Conservation (phyloP, 2,113 vertebrate species). For the Natator depressus region DNA sequence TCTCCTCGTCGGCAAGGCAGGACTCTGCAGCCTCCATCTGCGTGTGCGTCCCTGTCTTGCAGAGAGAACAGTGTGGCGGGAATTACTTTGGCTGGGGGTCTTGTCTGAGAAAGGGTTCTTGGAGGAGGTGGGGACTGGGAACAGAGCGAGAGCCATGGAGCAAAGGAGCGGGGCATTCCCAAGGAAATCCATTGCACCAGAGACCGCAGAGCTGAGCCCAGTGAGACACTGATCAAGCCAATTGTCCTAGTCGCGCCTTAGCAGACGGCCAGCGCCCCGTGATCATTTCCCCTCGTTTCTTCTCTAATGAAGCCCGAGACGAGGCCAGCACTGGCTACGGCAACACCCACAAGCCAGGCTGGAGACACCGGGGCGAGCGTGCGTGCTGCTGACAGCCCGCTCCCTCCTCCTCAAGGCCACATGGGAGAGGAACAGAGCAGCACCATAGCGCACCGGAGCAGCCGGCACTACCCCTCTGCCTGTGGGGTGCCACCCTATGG, state of each 20-base stretch:
- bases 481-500: not conserved
- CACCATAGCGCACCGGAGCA: not conserved
- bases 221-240: not conserved
- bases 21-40: no score
- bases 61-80: no score
- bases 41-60: no score
- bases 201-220: not conserved
- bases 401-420: not conserved
- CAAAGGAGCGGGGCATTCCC: not conserved
- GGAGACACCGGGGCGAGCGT: not conserved
- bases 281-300: not conserved
- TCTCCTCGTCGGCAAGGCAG: no score
- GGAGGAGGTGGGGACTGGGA: no score
- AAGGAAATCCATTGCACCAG: not conserved
- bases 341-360: not conserved
- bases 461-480: not conserved
- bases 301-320: not conserved
- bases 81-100: no score
- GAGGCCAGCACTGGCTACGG: not conserved
- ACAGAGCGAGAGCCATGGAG: not conserved
- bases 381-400: no score
- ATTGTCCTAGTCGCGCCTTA: not conserved
- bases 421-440: not conserved
- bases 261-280: not conserved
- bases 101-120: no score